Base-by-base conservation (phyloP, 1,140 invertebrate species). In the Megalonaias nervosa region DNA sequence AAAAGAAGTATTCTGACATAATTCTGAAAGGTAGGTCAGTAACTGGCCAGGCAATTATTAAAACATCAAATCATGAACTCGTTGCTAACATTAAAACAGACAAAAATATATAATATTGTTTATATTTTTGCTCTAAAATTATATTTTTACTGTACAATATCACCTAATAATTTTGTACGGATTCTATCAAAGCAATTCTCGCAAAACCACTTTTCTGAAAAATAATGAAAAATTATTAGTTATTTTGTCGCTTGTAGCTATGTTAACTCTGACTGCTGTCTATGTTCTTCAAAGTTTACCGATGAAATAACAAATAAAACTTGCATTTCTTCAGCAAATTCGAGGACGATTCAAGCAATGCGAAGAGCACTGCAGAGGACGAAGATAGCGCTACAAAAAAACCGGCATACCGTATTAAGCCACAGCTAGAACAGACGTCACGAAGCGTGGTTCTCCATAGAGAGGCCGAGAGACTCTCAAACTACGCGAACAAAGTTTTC, bases 401-500 rank as follows among this genome's bases (percentile, higher is more conserved):
- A 23, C 19, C 23, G 15, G 48, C 23, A 26, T 38, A 55, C n/a
- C 16, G 12, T 13, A 77, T 77, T 2, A 66, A 60, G 2, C 75
- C 75, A 1, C 69, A 70, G 17, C 55, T 77, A 5, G 21, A 19
- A 0, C 69, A 77, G 57, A 77, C 68, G 1, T 55, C 69, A 19
- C 19, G 69, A 59, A 69, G 75, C 19, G 70, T 77, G 2, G 75
- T 77, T 16, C 70, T 77, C 21, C 70, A 72, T 26, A 66, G 65
- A 23, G 75, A 77, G 60, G 55, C 57, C 62, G 75, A 77, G 23
- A 65, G 75, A 60, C 75, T 77, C 31, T 56, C 75, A 14, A 72
- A 58, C 70, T 77, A 77, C 64, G 75, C 75, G 14, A 72, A 77
- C 68, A 64, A 67, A 38, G 67, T 77, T 67, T 77, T 77, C 26